Evolutionary conservation across 2,113 vertebrate genomes (phyloP).

Genomic region (Rhagologus leucostigma): DNA sequence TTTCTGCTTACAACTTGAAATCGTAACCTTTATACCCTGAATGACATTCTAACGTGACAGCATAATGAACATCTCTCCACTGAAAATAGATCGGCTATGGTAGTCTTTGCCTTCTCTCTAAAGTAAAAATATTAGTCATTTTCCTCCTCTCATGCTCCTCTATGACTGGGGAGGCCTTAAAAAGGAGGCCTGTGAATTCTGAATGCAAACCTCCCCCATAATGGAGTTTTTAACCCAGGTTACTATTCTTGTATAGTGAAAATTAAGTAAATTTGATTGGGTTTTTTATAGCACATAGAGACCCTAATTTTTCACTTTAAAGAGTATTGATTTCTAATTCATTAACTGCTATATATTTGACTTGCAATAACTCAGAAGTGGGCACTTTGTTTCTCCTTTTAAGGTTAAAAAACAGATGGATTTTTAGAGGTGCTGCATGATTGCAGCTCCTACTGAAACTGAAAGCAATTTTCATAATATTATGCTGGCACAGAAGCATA

Average conservation of each 20-base stretch:
- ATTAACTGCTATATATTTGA: background rate
- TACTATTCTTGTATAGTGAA: background rate
- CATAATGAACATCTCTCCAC: background rate
- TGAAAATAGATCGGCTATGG: background rate
- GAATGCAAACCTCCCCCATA: background rate
- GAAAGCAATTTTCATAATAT: constrained; percentile 13
- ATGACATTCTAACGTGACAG: background rate
- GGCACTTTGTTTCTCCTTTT: background rate
- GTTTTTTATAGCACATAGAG: background rate
- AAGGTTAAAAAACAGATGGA: background rate
- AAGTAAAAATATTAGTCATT: background rate
- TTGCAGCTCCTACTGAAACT: background rate
- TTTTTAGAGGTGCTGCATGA: background rate
- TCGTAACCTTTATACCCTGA: background rate
- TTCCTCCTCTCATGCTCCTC: background rate
- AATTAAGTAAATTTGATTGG: background rate
- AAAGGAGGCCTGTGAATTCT: background rate
- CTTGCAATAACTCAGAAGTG: background rate
- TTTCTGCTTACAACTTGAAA: background rate
- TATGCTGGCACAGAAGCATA: background rate
- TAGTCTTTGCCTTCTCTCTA: background rate
- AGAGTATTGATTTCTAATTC: background rate
- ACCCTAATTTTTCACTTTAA: background rate
- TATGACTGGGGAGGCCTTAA: background rate
- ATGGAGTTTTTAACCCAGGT: background rate